Base-by-base conservation (phyloP, 2,113 vertebrate species). In the Prionailurus viverrinus region DNA sequence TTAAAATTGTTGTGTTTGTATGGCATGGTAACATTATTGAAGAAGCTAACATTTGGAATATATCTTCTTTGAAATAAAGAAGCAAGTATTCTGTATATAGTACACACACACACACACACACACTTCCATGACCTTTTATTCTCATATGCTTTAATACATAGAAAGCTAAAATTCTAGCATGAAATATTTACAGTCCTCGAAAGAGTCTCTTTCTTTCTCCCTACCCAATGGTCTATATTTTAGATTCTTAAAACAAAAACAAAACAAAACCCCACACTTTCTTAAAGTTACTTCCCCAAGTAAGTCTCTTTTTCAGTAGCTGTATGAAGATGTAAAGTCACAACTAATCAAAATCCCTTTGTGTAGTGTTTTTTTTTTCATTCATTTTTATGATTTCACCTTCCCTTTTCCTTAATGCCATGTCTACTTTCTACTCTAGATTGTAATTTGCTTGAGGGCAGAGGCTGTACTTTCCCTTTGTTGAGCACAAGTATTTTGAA, bases 371-470 rank as follows among this genome's bases (percentile, higher is more conserved):
- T 83, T 63, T 41, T 41, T 41, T 41, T 68, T 81, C 69, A 25
- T 9, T 12, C 27, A 33, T 61, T 65, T 65, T 6, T 55, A 55
- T 11, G 51, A 19, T 53, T 92, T 78, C 55, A 3, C 79, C 63
- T 66, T 53, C 79, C 48, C 29, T 84, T 69, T 88, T 63, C 69
- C 92, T 87, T 79, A 55, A 92, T 55, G 48, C 21, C 33, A 7
- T 0, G n/a, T 48, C 88, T 79, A 11, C 92, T 96, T 95, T 97
- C 86, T 91, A 29, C 27, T 95, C 90, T 97, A 91, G 94, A 94
- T 76, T 84, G 88, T 95, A 96, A 97, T 97, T 96, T 95, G 90
- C 96, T 96, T 95, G 94, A 97, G 96, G 98, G 90, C 93, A 96
- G 94, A 96, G 94, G 91, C 95, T 96, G 58, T 27, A 3, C 55